Evolutionary conservation across 2,888 invertebrate genomes (phyloP), one percentile per base, ranked within the genome.

Genomic region (Dione vanillae): DNA sequence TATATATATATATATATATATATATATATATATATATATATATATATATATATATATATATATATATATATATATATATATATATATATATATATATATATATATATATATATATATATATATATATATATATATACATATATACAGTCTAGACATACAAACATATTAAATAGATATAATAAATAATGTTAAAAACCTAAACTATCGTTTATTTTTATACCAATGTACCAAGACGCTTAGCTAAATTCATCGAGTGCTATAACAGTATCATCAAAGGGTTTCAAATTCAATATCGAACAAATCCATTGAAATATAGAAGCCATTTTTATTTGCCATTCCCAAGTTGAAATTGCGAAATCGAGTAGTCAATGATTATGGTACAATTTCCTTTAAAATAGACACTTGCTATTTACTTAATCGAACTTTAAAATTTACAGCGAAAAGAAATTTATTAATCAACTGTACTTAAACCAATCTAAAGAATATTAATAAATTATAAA

Each of bases 251-350:
- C 68, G 76, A 75, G 75, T 62, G 70, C 76, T 75, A 80, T 83
- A 83, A 84, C 80, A 78, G 78, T 82, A 80, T 75, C 79, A 81
- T 83, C 75, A 78, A 80, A 78, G 76, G 80, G 79, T 79, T 79
- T 81, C 80, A 78, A 82, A 82, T 86, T 84, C 83, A 85, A 85
- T 84, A 83, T 82, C 79, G 75, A 74, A 76, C 79, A 80, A 83
- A 82, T 81, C 82, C 81, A 79, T 78, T 75, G 77, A 75, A 77
- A 78, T 80, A 78, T 79, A 76, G 78, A 77, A 85, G 85, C 83
- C 83, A 84, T 85, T 85, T 85, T 85, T 83, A 86, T 85, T 83
- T 82, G 78, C 78, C 78, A 77, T 84, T 83, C 84, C 83, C 83
- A 74, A 78, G 75, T 65, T 71, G 78, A 78, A 81, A 82, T 82